phyloP scores from a whole-genome alignment of 1,140 invertebrate genomes.

The Chironomus striatipennis region DNA sequence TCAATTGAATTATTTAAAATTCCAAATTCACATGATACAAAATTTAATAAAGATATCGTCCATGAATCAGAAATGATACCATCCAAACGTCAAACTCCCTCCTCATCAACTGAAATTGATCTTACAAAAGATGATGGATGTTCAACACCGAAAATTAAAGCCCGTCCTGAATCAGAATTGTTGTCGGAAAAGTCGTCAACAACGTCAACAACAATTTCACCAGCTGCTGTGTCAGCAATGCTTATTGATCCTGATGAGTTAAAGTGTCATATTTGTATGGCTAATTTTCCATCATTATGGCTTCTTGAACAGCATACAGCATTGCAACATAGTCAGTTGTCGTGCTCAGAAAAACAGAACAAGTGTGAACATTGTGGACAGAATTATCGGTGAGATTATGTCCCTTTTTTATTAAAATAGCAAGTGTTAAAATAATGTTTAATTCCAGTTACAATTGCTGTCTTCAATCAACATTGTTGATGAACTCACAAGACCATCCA shows the following conservation, averaged over 20 bases:
- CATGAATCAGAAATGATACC: conserved; percentile 3
- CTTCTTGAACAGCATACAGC: conserved; percentile 70
- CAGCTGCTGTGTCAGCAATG: conserved; percentile 7
- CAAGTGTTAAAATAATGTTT: background rate
- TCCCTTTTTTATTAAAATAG: no score
- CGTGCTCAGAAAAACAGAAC: conserved; percentile 76
- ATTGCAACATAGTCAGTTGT: conserved; percentile 57
- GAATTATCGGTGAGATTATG: conserved; percentile 78
- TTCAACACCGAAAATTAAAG: conserved; percentile 5
- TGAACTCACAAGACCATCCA: background rate
- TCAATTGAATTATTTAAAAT: conserved; percentile 17
- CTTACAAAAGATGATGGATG: background rate
- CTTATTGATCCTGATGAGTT: conserved; percentile 10
- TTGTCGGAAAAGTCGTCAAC: background rate
- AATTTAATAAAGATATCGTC: background rate
- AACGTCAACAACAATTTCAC: conserved; percentile 7
- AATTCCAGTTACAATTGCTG: background rate
- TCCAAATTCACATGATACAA: background rate
- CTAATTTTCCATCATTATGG: conserved; percentile 73
- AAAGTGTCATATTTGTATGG: conserved; percentile 64
- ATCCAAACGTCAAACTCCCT: background rate
- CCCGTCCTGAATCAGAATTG: conserved; percentile 15
- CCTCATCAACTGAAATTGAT: background rate
- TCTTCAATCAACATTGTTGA: background rate
- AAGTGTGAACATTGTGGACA: conserved; percentile 85